Evolutionary conservation across 2,797 vertebrate species (phyloP), one percentile per base, ranked within the genome.

Genomic region (Podargus strigoides): DNA sequence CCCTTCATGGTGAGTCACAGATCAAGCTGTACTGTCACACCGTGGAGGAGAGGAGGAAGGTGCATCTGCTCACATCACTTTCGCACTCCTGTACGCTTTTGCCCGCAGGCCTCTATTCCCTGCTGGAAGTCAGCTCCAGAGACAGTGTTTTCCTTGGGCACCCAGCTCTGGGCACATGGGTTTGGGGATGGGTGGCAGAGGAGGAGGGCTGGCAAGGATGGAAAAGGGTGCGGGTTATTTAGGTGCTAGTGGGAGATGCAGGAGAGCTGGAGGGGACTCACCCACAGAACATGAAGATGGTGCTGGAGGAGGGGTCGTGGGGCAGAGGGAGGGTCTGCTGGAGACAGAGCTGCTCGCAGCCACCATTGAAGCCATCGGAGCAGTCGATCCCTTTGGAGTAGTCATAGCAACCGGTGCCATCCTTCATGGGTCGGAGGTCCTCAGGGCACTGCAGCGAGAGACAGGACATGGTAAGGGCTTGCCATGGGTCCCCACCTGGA

Each of bases 221-320:
- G 63, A 34, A 50, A 62, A n/a, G 49, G 39, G 22, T 23, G 28
- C 1, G 1, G 12, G 21, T 3, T n/a, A 10, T 20, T 32, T 13
- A 32, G 9, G 27, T 42, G 28, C 34, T 27, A 1, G 1, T 0
- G 26, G 39, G 56, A 74, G 37, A 41, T 10, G 42, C 4, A 23
- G 52, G 22, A 75, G 28, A 3, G 1, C 0, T 7, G 34, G 19
- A 36, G 39, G n/a, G 55, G 17, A 97, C 99, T 99, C 95, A 99
- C 99, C 99, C 99, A 6, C 99, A 99, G 98, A 99, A 99, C 99
- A 99, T 99, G 97, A 99, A 99, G 96, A 99, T 98, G 62, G 99
- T 99, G 98, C 98, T 99, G 97, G 99, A 99, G 0, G 97, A 96
- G n/a, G 98, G 98, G 85, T 99, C 98, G 1, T 98, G 98, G 56